Evolutionary conservation across 2,113 vertebrate species (phyloP).

Genomic region (Malurus cyaneus): DNA sequence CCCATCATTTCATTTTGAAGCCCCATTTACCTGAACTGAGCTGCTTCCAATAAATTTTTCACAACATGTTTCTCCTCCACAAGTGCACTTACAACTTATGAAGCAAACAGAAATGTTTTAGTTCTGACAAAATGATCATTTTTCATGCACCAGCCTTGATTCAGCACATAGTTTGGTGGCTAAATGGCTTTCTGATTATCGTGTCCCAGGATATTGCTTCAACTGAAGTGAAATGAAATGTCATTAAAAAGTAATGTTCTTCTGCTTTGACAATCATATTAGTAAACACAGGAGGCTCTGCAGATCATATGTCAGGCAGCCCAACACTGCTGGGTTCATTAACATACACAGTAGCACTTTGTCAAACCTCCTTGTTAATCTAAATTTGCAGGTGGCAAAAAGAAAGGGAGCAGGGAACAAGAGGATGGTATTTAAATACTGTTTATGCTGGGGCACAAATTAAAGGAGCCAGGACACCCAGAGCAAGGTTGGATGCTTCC

Average conservation of each 20-base stretch:
- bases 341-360: slow-evolving; percentile 51
- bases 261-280: slow-evolving; percentile 68
- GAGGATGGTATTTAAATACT: neutral
- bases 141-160: slow-evolving; percentile 34
- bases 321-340: slow-evolving; percentile 73
- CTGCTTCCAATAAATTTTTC: slow-evolving; percentile 53
- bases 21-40: slow-evolving; percentile 65
- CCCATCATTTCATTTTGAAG: slow-evolving; percentile 58
- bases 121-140: slow-evolving; percentile 52
- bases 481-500: fast-evolving
- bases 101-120: slow-evolving; percentile 58
- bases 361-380: slow-evolving; percentile 58
- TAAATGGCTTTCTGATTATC: slow-evolving; percentile 70
- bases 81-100: slow-evolving; percentile 41
- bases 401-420: neutral
- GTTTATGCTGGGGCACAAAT: neutral
- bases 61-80: slow-evolving; percentile 39
- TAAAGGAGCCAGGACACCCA: neutral
- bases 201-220: slow-evolving; percentile 68
- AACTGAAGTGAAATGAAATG: slow-evolving; percentile 69
- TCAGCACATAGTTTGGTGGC: slow-evolving; percentile 11
- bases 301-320: slow-evolving; percentile 52
- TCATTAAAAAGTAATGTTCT: slow-evolving; percentile 72
- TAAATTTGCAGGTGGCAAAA: slow-evolving; percentile 55
- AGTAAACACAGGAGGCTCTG: slow-evolving; percentile 62